A percentile compares a stretch with the other conserved stretches of the same genome.
Evolutionary conservation across 2,888 invertebrate species (phyloP).

Genomic region (Habrosyne pyritoides): DNA sequence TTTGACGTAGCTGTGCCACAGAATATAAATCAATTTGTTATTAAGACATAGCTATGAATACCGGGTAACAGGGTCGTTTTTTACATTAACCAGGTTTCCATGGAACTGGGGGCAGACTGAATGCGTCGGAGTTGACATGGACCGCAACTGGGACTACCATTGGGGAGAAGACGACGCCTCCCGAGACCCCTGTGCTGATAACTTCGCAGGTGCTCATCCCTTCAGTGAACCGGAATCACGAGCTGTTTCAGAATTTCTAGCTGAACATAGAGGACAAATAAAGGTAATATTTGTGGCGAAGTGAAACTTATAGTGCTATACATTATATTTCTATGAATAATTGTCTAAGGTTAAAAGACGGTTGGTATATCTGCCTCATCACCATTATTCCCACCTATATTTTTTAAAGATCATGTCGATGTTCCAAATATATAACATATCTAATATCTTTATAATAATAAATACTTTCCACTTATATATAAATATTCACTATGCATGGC

Average conservation of each 20-base stretch:
- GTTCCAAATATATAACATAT: no score
- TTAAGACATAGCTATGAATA: background rate
- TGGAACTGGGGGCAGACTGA: constrained; percentile 84
- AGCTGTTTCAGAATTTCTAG: constrained; percentile 85
- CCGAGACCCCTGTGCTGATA: constrained; percentile 88
- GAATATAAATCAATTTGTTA: background rate
- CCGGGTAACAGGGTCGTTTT: background rate
- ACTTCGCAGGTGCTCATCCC: constrained; percentile 87
- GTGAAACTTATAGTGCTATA: no score
- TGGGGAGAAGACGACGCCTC: constrained; percentile 89
- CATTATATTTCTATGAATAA: no score
- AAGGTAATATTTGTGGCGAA: no score
- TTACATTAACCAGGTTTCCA: constrained; percentile 62
- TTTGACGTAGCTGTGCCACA: background rate
- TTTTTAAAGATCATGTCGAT: no score
- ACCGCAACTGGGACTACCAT: constrained; percentile 90
- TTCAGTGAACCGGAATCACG: constrained; percentile 92
- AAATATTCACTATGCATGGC: no score
- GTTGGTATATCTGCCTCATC: no score
- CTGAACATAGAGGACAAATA: constrained; percentile 84
- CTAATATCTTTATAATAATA: no score
- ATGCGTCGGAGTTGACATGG: constrained; percentile 90
- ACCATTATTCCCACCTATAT: no score
- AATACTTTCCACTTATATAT: no score
- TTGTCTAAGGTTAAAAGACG: no score